phyloP scores from a whole-genome alignment of 2,888 invertebrate species.

The Steinernema carpocapsae region DNA sequence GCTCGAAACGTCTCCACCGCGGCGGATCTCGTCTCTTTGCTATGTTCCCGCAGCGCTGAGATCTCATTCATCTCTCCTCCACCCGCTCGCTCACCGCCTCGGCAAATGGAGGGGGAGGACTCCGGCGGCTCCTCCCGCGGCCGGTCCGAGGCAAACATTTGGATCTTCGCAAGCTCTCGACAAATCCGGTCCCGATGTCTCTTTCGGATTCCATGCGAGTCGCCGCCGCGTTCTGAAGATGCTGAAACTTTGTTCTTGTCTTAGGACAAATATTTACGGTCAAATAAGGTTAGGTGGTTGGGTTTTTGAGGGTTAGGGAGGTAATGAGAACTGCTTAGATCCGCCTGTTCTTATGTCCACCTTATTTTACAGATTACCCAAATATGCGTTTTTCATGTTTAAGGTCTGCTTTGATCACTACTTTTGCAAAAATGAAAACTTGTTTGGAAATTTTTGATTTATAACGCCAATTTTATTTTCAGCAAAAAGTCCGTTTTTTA shows the following conservation, averaged over 20 bases:
- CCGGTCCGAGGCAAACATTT: constrained; percentile 21
- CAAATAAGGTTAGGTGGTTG: no score
- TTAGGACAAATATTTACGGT: no score
- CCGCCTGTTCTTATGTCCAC: constrained; percentile 4
- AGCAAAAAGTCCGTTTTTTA: no score
- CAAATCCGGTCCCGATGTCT: constrained; percentile 27
- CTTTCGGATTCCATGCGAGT: neutral
- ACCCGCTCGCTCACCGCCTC: neutral
- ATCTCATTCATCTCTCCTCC: neutral
- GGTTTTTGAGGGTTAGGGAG: neutral
- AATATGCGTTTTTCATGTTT: no score
- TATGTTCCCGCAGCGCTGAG: neutral
- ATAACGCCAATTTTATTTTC: no score
- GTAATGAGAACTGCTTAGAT: neutral
- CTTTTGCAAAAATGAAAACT: no score
- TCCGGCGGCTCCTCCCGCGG: neutral
- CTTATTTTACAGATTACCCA: neutral
- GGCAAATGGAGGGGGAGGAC: neutral
- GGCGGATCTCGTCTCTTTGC: neutral
- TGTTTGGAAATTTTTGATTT: neutral
- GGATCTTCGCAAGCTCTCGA: constrained; percentile 10
- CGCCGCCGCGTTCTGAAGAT: neutral
- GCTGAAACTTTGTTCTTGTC: neutral
- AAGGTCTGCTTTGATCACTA: no score
- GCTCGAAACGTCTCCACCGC: no score